A percentile compares a stretch with the other conserved stretches of the same genome.
Conservation (phyloP, 2,113 vertebrate species). For the Phalacrocorax carbo region DNA sequence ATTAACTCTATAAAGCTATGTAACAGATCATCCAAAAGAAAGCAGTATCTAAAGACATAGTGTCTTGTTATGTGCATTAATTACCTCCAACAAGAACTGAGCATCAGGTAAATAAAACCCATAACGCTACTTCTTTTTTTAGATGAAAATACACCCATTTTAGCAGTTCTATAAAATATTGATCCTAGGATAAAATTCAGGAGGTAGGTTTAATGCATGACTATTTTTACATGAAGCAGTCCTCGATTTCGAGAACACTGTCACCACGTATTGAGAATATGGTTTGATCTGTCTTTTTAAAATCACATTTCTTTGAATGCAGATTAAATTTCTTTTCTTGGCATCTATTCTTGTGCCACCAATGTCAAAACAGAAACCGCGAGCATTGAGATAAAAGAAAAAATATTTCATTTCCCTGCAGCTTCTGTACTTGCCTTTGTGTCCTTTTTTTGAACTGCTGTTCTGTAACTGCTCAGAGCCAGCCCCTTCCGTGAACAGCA, state of each 20-base stretch:
- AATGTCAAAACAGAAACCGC: slow-evolving; percentile 3
- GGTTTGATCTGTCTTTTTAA: neutral
- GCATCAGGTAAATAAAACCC: neutral
- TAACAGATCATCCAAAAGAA: neutral
- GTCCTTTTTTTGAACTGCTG: neutral
- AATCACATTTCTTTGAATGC: neutral
- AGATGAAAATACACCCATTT: neutral
- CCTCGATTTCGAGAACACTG: neutral
- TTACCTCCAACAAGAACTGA: neutral
- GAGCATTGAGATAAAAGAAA: neutral
- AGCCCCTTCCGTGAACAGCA: neutral
- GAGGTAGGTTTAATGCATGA: neutral
- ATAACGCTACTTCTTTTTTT: neutral
- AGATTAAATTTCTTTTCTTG: slow-evolving; percentile 3
- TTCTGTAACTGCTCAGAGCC: neutral
- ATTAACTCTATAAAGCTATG: neutral
- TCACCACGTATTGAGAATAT: neutral
- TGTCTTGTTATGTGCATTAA: neutral
- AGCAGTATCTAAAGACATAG: neutral
- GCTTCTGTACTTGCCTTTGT: slow-evolving; percentile 1
- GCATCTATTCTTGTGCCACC: neutral
- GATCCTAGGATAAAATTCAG: neutral
- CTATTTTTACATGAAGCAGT: neutral
- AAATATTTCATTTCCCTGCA: neutral
- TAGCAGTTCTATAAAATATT: neutral